Percentiles rank a stretch among this genome's conserved stretches.
phyloP scores from a whole-genome alignment of 2,888 invertebrate genomes.

The Subacronicta megacephala region DNA sequence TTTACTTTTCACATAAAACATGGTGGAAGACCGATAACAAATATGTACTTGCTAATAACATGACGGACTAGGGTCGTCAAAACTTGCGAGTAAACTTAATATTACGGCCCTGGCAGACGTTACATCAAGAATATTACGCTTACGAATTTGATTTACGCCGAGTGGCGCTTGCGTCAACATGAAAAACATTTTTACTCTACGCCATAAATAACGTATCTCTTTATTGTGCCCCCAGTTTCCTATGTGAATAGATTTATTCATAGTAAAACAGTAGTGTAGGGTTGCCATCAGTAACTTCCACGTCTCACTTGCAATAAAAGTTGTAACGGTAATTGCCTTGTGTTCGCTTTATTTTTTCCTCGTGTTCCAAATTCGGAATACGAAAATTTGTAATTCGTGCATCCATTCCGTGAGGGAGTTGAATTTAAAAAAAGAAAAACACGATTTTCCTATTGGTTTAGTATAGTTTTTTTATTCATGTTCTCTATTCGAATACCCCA shows the following conservation, averaged over 20 bases:
- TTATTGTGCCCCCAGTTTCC: slow-evolving; percentile 61
- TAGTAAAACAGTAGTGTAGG: slow-evolving; percentile 50
- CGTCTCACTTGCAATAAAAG: slow-evolving; percentile 52
- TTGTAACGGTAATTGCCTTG: slow-evolving; percentile 53
- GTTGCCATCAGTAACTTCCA: slow-evolving; percentile 42
- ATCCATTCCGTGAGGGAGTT: slow-evolving; percentile 7
- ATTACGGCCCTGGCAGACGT: slow-evolving; percentile 48
- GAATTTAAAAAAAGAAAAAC: slow-evolving; percentile 18
- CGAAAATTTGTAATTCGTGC: slow-evolving; percentile 10
- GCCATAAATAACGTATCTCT: slow-evolving; percentile 67
- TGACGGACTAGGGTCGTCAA: slow-evolving; percentile 51
- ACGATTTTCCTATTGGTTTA: slow-evolving; percentile 3
- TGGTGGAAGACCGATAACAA: slow-evolving; percentile 31
- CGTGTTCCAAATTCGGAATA: slow-evolving; percentile 24
- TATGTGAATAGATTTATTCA: slow-evolving; percentile 68
- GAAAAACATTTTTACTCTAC: slow-evolving; percentile 67
- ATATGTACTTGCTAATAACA: slow-evolving; percentile 53
- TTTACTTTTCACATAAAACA: slow-evolving; percentile 60
- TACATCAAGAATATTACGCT: slow-evolving; percentile 52
- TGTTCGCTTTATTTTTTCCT: slow-evolving; percentile 20
- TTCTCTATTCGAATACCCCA: neutral
- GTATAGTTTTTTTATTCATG: slow-evolving; percentile 12
- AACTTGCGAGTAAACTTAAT: slow-evolving; percentile 47
- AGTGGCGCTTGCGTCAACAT: slow-evolving; percentile 64
- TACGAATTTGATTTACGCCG: slow-evolving; percentile 63